phyloP scores from a whole-genome alignment of 2,113 vertebrate genomes.

The Spermophilus dauricus region DNA sequence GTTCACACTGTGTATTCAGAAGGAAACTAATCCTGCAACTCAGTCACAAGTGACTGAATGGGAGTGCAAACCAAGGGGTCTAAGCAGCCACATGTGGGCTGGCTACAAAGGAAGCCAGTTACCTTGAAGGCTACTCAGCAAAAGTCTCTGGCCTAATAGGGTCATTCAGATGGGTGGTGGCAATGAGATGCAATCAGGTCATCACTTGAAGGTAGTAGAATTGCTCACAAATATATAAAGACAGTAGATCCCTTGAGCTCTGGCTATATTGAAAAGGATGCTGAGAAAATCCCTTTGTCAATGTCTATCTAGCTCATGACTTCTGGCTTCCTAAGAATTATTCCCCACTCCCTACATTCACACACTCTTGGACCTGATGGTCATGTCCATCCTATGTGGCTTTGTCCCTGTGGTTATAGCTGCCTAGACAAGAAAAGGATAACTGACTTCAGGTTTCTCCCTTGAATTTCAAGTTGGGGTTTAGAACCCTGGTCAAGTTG shows the following conservation, averaged over 20 bases:
- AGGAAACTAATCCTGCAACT: background rate
- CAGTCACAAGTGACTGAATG: background rate
- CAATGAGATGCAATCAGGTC: background rate
- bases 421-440: background rate
- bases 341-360: background rate
- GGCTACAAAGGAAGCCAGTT: background rate
- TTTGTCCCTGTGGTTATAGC: background rate
- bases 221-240: background rate
- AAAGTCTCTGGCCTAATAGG: background rate
- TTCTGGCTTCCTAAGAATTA: background rate
- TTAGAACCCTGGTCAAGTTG: background rate
- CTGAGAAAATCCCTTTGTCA: background rate
- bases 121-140: background rate
- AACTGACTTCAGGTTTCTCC: background rate
- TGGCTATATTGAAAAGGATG: background rate
- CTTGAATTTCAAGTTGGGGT: background rate
- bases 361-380: no score
- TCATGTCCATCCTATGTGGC: background rate
- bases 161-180: background rate
- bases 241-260: background rate
- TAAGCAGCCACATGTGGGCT: background rate
- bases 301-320: no score
- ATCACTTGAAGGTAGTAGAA: background rate
- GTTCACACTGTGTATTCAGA: background rate
- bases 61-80: background rate